Evolutionary conservation across 2,113 vertebrate species (phyloP), one percentile per base, ranked within the genome.

Genomic region (Scatophagus argus): DNA sequence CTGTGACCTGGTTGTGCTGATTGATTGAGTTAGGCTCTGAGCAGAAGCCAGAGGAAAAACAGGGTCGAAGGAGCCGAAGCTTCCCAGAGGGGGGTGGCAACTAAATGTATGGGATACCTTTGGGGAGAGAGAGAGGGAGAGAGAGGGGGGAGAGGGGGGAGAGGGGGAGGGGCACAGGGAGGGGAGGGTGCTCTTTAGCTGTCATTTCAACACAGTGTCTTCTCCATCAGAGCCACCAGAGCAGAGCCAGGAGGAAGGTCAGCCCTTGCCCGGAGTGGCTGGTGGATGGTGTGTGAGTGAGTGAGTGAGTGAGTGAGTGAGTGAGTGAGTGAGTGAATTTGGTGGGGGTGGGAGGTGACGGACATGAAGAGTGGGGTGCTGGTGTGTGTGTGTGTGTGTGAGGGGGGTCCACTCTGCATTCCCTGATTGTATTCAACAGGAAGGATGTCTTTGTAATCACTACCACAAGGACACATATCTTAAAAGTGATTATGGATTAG

Each of bases 1-100:
- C 89, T 88, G 84, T 94, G 92, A 93, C 92, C 92, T 93, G 93
- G 93, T 94, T 94, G 92, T 87, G 88, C 84, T 91, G 92, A 94
- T 89, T 93, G 93, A 93, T 90, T 88, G 91, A 93, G 85, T 92
- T 82, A 67, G 90, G 90, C 91, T 92, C 77, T 32, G 74, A 87
- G 91, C 89, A 93, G 86, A 90, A 83, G 83, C 89, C 87, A 78
- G 71, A 64, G 85, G 87, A 75, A 60, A 84, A 90, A 90, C 77
- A 87, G 89, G 90, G 86, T 79, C 38, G 82, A 86, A 87, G 90
- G 88, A 86, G 69, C 73, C 49, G 51, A 77, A 58, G 75, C 74
- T 74, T 83, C 77, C 85, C 79, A 64, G 81, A 72, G 81, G 82
- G 87, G 67, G 78, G 74, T 41, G 38, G 82, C 61, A 38, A 11